Base-by-base conservation (phyloP, 2,797 vertebrate species). In the Taeniopygia guttata region DNA sequence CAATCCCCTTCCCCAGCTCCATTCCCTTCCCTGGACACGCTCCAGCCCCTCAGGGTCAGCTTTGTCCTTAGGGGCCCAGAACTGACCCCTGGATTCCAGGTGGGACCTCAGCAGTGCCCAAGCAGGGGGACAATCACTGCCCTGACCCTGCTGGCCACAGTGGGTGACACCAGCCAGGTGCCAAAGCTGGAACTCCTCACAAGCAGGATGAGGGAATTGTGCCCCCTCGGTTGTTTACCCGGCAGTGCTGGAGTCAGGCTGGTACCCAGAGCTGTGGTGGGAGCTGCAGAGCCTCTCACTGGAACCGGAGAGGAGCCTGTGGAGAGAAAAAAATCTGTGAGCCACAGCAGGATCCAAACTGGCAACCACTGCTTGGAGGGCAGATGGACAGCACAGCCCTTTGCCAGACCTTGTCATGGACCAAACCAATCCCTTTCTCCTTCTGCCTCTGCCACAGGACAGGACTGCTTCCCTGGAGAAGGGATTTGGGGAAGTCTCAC, bases 211-310 rank as follows among this genome's bases (percentile, higher is more conserved):
- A 69, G 48, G 49, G 45, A 14, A 40, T 4, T 38, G 6, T 3
- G 30, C 55, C 34, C n/a, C 20, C 64, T 1, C 2, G 1, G 55
- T 36, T 81, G 49, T 7, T 95, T 95, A 96, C 96, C 94, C 90
- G 13, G 94, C 51, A 49, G 66, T 5, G 79, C 68, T 90, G 94
- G 93, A 26, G 40, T 96, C 95, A 2, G 91, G 85, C 42, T 96
- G 95, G 77, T 94, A 94, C 9, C 63, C 88, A 11, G 89, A 43
- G 67, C 74, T 89, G 83, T 18, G 55, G 66, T 85, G 87, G 36
- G 60, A 55, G 83, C 85, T 25, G 55, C 40, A 58, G 66, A 89
- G 78, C 83, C 77, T 97, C 87, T 96, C 96, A 1, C 21, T 92
- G 1, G 94, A 83, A 2, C 79, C 7, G 3, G 89, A 84, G n/a